Conservation (phyloP, 2,797 vertebrate species). For the Sarcoramphus papa region DNA sequence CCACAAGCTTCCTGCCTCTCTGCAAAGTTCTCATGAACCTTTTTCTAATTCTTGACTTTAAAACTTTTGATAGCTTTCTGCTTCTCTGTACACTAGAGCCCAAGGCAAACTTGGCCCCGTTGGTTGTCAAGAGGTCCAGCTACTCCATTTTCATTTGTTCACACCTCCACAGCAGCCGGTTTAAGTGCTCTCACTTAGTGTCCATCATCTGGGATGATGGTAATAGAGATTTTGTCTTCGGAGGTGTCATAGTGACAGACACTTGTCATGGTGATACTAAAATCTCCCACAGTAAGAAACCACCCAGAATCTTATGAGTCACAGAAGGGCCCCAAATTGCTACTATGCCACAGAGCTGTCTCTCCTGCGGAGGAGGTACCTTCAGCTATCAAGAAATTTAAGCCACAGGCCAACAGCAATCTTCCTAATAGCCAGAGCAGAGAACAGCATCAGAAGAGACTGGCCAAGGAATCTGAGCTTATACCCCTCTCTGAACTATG, state of each 20-base stretch:
- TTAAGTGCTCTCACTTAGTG: neutral
- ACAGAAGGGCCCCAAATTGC: neutral
- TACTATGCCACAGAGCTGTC: neutral
- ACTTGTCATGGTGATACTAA: neutral
- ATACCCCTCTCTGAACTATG: neutral
- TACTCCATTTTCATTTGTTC: neutral
- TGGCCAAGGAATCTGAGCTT: neutral
- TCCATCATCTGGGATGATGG: neutral
- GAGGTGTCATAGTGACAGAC: neutral
- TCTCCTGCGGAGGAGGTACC: neutral
- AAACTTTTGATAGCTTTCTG: neutral
- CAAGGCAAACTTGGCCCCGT: neutral
- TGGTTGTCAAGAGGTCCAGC: neutral
- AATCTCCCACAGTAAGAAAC: neutral
- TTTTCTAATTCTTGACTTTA: neutral
- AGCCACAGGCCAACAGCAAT: neutral
- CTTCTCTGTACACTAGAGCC: neutral
- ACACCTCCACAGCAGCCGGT: neutral
- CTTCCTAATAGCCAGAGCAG: neutral
- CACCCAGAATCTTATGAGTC: neutral
- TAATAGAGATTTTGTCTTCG: neutral
- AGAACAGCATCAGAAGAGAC: neutral
- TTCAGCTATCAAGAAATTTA: neutral
- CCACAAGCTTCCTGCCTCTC: constrained; percentile 41
- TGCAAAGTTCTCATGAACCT: neutral